These are phyloP conservation scores for Stictonetta naevosa DNA, from an alignment of 2,113 vertebrate species.

Conservation along the genomic window DNA sequence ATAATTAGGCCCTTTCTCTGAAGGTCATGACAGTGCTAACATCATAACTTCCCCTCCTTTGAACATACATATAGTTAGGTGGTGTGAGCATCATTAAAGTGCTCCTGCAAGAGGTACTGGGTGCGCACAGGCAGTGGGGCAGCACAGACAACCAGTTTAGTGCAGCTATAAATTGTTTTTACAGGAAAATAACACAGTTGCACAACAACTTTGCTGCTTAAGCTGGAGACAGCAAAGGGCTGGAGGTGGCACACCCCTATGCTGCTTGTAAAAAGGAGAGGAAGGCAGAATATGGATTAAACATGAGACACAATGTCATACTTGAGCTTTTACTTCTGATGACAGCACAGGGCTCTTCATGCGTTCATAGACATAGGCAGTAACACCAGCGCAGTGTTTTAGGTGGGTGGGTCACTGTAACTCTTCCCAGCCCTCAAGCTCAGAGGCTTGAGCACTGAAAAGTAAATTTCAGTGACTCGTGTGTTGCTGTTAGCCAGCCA, in stretches of 20 bases:
- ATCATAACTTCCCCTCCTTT: not conserved
- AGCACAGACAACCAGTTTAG: fast-evolving
- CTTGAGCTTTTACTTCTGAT: not conserved
- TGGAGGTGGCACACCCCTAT: not conserved
- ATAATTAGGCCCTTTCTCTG: slow-evolving; percentile 45
- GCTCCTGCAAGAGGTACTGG: not conserved
- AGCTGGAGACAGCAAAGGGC: not conserved
- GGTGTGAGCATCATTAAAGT: not conserved
- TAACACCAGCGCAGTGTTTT: not conserved
- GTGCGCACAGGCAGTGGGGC: not conserved
- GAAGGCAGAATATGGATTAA: not conserved
- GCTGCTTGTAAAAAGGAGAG: not conserved
- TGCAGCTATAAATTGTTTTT: not conserved
- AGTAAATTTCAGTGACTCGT: not conserved
- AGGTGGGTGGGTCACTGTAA: not conserved
- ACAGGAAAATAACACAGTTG: not conserved
- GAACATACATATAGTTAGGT: not conserved
- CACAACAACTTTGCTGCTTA: not conserved
- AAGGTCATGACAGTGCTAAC: slow-evolving; percentile 18
- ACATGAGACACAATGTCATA: not conserved
- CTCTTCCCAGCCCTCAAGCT: not conserved
- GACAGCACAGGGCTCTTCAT: not conserved
- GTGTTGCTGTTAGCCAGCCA: not conserved
- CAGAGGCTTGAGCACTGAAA: not conserved
- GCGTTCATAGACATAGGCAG: not conserved